Percentiles rank a stretch among this genome's conserved stretches.
Evolutionary conservation across 2,113 vertebrate genomes (phyloP).

Genomic region (Sylvietta virens): DNA sequence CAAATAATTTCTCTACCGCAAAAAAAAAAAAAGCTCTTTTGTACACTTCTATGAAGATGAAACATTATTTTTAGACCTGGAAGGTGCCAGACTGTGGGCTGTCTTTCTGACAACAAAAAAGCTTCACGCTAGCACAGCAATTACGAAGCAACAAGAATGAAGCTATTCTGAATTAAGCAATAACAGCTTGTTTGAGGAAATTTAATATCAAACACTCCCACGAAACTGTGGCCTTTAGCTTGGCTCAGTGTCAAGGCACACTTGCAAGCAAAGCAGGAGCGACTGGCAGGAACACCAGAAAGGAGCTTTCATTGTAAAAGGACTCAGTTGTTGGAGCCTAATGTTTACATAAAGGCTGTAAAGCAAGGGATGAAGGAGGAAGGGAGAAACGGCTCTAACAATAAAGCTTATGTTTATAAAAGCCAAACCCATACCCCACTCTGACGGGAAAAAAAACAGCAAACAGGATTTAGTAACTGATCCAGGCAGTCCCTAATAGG

Average conservation of each 20-base stretch:
- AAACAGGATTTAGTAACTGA: not conserved
- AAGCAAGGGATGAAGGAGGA: not conserved
- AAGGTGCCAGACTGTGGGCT: not conserved
- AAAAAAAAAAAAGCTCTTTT: not conserved
- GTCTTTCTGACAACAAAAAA: not conserved
- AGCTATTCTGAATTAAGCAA: not conserved
- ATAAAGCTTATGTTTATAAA: not conserved
- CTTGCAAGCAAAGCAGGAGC: not conserved
- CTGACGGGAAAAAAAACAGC: fast-evolving
- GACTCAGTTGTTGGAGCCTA: not conserved
- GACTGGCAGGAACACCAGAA: not conserved
- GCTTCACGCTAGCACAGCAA: not conserved
- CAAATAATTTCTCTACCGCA: fast-evolving
- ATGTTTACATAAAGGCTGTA: not conserved
- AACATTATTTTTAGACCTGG: not conserved
- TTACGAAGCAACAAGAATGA: not conserved
- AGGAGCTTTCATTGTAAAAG: not conserved
- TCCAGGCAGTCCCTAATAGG: fast-evolving
- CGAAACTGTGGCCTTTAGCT: not conserved
- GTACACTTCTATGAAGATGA: not conserved
- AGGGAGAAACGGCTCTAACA: not conserved
- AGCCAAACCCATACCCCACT: not conserved
- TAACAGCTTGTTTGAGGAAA: not conserved
- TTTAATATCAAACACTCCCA: not conserved
- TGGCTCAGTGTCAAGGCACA: not conserved